Evolutionary conservation across 2,113 vertebrate species (phyloP).

Genomic region (Neolamprologus fasciatus): DNA sequence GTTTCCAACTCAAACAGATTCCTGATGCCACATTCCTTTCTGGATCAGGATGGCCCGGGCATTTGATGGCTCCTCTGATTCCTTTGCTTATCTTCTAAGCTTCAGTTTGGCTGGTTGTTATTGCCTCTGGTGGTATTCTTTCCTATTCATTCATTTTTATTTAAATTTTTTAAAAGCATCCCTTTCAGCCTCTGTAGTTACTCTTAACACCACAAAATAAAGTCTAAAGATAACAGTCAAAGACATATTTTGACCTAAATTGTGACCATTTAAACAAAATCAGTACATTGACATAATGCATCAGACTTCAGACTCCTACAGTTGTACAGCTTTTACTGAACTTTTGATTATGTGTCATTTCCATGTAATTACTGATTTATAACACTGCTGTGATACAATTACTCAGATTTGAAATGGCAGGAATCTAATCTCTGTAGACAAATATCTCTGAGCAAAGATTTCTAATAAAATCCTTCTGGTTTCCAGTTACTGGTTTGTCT

Average conservation of each 20-base stretch:
- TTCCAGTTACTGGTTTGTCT: background rate
- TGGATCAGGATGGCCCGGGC: background rate
- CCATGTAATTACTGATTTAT: background rate
- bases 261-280: background rate
- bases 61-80: background rate
- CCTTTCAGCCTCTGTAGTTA: rapidly evolving
- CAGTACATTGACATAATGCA: no score
- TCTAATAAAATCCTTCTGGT: background rate
- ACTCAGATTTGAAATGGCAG: background rate
- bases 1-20: background rate
- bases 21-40: background rate
- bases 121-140: background rate
- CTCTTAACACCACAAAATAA: background rate
- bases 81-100: background rate
- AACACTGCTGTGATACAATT: background rate
- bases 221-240: background rate
- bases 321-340: background rate
- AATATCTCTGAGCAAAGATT: background rate
- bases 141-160: background rate
- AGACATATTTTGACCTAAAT: background rate
- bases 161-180: rapidly evolving
- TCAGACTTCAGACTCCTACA: rapidly evolving
- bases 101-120: background rate
- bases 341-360: rapidly evolving
- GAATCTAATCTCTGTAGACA: rapidly evolving